Evolutionary conservation across 2,888 invertebrate genomes (phyloP).

Genomic region (Lasioglossum lativentre): DNA sequence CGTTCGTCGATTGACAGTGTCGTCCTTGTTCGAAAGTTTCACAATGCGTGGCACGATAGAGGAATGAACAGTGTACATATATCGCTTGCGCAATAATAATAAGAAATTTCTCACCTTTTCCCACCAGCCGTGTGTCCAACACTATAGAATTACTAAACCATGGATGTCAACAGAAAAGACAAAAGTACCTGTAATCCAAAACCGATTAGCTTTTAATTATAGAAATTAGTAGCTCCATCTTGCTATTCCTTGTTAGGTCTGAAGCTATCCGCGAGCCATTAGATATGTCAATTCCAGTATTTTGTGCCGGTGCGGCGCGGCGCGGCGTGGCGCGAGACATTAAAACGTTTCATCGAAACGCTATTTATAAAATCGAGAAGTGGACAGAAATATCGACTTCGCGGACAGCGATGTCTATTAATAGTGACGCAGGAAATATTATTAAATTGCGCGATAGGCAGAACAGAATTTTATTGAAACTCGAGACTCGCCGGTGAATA

Average conservation of each 20-base stretch:
- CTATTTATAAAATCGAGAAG: background rate
- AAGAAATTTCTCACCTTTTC: background rate
- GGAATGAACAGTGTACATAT: background rate
- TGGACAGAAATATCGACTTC: background rate
- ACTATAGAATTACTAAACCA: background rate
- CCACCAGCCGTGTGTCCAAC: background rate
- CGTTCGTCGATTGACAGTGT: background rate
- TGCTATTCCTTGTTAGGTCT: too few species aligned
- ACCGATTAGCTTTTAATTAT: too few species aligned
- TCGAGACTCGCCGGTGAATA: background rate
- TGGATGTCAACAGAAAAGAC: too few species aligned
- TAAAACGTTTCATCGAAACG: background rate
- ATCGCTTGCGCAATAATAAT: background rate
- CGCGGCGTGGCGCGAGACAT: background rate
- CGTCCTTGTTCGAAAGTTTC: background rate
- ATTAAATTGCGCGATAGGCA: background rate
- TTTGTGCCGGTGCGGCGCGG: too few species aligned
- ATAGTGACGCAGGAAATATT: conserved; percentile 8
- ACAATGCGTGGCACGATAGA: background rate
- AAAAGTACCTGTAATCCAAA: too few species aligned
- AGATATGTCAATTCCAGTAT: background rate
- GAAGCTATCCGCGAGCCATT: too few species aligned
- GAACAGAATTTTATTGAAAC: background rate
- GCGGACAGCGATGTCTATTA: background rate
- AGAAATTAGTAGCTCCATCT: too few species aligned